phyloP scores from a whole-genome alignment of 2,113 vertebrate species.

The Leptodactylus fuscus region DNA sequence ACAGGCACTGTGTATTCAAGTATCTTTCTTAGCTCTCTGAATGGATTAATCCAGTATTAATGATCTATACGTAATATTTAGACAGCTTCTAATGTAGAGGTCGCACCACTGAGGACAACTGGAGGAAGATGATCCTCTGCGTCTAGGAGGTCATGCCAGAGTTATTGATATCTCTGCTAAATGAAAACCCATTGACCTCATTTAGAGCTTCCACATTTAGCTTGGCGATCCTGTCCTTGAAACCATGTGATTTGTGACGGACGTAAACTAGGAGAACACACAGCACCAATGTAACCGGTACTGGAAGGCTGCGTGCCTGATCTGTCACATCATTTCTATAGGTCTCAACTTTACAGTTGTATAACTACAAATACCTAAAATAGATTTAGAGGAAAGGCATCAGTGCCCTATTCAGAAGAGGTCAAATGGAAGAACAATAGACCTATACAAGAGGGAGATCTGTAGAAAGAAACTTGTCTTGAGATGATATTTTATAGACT shows the following conservation, averaged over 20 bases:
- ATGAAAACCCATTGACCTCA: slow-evolving; percentile 39
- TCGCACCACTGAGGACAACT: not conserved
- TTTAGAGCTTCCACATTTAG: slow-evolving; percentile 23
- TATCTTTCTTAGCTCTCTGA: too few relatives aligned
- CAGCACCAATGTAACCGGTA: not conserved
- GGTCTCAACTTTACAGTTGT: too few relatives aligned
- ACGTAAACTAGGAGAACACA: not conserved
- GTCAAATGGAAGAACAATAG: too few relatives aligned
- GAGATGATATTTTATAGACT: too few relatives aligned
- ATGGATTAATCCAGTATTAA: not conserved
- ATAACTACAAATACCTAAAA: too few relatives aligned
- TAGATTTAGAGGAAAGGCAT: too few relatives aligned
- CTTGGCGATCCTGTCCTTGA: slow-evolving; percentile 30
- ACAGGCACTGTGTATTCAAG: too few relatives aligned
- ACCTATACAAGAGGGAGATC: too few relatives aligned
- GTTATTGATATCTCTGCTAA: slow-evolving; percentile 38
- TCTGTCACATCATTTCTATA: too few relatives aligned
- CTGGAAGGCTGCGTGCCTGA: not conserved
- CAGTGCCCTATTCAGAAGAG: too few relatives aligned
- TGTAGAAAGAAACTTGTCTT: too few relatives aligned
- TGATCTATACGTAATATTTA: not conserved
- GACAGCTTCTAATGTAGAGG: not conserved
- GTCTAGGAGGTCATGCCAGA: not conserved
- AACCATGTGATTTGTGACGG: slow-evolving; percentile 29
- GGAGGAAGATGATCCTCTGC: not conserved